These are phyloP conservation scores for Augiades crinisus DNA, from an alignment of 2,888 invertebrate species.

Conservation along the genomic window DNA sequence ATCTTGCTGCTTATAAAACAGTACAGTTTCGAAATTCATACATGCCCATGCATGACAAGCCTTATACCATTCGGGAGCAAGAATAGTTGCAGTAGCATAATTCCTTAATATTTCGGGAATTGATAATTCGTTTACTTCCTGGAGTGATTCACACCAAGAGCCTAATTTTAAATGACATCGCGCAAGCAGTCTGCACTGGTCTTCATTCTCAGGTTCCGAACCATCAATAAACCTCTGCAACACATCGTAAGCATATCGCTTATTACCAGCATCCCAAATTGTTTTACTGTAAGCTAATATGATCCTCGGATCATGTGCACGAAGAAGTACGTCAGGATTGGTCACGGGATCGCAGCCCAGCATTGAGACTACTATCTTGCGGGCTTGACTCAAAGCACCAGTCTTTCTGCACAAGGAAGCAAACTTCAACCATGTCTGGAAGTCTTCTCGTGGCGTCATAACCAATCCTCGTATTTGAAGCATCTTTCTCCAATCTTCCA, in stretches of 20 bases:
- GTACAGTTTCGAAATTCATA: constrained; percentile 97
- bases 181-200: constrained; percentile 81
- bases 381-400: constrained; percentile 92
- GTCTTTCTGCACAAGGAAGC: constrained; percentile 98
- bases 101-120: constrained; percentile 88
- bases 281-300: constrained; percentile 98
- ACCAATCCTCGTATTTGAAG: constrained; percentile 97
- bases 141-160: constrained; percentile 95
- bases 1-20: constrained; percentile 81
- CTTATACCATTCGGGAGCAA: constrained; percentile 95
- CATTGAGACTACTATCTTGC: constrained; percentile 95
- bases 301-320: constrained; percentile 90
- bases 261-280: constrained; percentile 93
- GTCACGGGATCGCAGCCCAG: constrained; percentile 89
- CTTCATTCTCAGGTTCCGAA: constrained; percentile 74
- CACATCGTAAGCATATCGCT: constrained; percentile 88
- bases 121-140: constrained; percentile 90
- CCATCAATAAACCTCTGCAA: constrained; percentile 88
- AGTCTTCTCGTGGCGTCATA: constrained; percentile 94
- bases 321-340: constrained; percentile 85
- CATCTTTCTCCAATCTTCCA: constrained; percentile 99
- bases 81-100: constrained; percentile 90
- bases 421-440: constrained; percentile 98
- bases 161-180: constrained; percentile 97
- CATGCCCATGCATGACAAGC: constrained; percentile 99